A percentile compares a stretch with the other conserved stretches of the same genome.
Evolutionary conservation across 2,113 vertebrate species (phyloP).

Genomic region (Capreolus pygargus): DNA sequence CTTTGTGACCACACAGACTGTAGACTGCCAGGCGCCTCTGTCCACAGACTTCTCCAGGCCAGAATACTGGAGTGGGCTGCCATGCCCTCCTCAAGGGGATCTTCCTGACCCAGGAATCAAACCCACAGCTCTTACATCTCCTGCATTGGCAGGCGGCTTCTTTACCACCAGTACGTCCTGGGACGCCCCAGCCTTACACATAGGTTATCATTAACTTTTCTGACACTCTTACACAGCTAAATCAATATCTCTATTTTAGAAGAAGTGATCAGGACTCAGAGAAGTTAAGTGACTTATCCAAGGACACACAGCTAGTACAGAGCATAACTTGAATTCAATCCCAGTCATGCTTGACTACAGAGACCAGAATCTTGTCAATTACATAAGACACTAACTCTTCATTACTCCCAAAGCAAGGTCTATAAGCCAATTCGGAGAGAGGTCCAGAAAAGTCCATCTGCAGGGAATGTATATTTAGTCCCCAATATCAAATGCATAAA

Average conservation of each 20-base stretch:
- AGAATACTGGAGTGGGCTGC: not conserved
- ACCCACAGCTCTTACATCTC: not conserved
- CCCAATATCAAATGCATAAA: conserved; percentile 64
- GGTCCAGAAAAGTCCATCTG: not conserved
- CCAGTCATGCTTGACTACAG: not conserved
- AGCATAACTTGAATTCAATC: not conserved
- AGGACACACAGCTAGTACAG: not conserved
- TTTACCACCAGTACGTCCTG: not conserved
- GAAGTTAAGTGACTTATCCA: not conserved
- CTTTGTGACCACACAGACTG: not conserved
- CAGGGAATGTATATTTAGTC: conserved; percentile 22
- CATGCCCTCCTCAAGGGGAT: not conserved
- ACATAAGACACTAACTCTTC: not conserved
- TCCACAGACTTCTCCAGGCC: not conserved
- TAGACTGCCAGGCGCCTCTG: not conserved
- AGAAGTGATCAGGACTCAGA: not conserved
- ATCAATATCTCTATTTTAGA: not conserved
- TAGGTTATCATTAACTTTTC: not conserved
- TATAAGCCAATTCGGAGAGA: not conserved
- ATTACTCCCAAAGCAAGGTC: not conserved
- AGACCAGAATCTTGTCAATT: not conserved
- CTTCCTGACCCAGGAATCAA: not conserved
- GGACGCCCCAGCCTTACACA: not conserved
- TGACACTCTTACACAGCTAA: not conserved
- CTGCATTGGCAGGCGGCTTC: not conserved